Conservation (phyloP, 2,113 vertebrate genomes). For the Gnathonemus longibarbis region DNA sequence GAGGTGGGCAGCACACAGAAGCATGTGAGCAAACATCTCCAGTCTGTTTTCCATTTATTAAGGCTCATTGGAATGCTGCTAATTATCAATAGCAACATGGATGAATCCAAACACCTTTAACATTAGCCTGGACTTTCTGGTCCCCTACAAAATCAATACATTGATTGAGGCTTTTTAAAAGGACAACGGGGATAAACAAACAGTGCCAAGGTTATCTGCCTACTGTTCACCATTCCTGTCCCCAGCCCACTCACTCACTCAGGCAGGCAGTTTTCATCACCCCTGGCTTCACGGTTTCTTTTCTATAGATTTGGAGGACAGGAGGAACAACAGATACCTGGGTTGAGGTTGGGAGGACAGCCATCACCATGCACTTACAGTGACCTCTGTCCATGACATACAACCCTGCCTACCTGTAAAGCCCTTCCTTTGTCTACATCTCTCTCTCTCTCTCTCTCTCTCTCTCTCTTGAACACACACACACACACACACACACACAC, state of each 20-base stretch:
- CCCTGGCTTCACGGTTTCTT: background rate
- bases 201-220: background rate
- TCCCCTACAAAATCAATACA: background rate
- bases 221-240: background rate
- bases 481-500: too few species aligned
- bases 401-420: background rate
- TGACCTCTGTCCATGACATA: background rate
- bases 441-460: background rate
- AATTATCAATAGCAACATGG: background rate
- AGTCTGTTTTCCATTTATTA: background rate
- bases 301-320: background rate
- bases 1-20: background rate
- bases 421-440: background rate
- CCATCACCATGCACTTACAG: background rate
- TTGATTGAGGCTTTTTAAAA: background rate
- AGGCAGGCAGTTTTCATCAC: background rate
- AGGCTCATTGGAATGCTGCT: background rate
- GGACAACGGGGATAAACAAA: background rate
- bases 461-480: too few species aligned
- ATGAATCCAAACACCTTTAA: background rate
- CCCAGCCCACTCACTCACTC: background rate
- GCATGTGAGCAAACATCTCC: background rate
- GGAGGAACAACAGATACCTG: background rate
- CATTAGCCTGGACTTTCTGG: background rate
- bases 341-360: background rate